phyloP scores from a whole-genome alignment of 1,140 invertebrate species.

The Macrotrachela quadricornifera region DNA sequence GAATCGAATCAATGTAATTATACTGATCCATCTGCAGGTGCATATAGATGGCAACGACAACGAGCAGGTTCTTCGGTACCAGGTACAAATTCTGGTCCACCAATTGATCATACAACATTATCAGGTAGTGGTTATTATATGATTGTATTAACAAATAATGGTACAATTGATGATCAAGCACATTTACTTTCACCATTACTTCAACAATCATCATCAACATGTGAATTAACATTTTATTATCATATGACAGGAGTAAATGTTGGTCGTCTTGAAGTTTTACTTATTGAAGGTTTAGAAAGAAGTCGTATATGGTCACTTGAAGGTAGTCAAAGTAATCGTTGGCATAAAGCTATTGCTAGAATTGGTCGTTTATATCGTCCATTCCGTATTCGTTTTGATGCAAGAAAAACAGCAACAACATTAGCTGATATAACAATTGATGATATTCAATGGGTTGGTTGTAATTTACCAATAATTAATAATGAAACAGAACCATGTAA shows the following conservation, averaged over 20 bases:
- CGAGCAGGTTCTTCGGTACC: background rate
- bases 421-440: conserved; percentile 24
- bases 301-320: too few relatives aligned
- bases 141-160: conserved; percentile 6
- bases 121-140: conserved; percentile 11
- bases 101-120: conserved; percentile 13
- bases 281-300: background rate
- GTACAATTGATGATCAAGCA: background rate
- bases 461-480: conserved; percentile 9
- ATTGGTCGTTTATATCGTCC: conserved; percentile 9
- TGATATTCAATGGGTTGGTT: conserved; percentile 19
- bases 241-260: conserved; percentile 14
- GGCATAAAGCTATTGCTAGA: conserved; percentile 16
- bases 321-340: conserved; percentile 11
- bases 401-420: background rate
- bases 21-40: conserved; percentile 6
- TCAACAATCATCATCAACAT: conserved; percentile 5
- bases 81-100: conserved; percentile 1
- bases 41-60: conserved; percentile 7
- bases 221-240: conserved; percentile 12
- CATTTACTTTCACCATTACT: conserved; percentile 8
- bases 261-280: conserved; percentile 14
- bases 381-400: conserved; percentile 3
- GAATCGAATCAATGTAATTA: conserved; percentile 12
- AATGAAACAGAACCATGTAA: conserved; percentile 10